Base-by-base conservation (phyloP, 2,888 invertebrate genomes). In the Thalpophila matura region DNA sequence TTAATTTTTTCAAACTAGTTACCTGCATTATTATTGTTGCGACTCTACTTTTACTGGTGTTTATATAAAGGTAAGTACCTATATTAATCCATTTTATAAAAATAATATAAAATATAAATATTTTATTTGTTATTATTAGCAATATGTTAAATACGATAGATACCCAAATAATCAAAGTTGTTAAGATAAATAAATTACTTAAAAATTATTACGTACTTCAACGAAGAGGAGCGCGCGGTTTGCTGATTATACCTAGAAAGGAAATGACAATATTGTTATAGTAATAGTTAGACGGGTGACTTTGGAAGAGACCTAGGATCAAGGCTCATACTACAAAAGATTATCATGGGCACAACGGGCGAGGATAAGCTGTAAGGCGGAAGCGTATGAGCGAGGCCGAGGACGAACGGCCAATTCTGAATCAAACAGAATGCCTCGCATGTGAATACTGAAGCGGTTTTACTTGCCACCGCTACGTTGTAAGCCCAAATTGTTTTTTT, bases 221-320 rank as follows among this genome's bases (percentile, higher is more conserved):
- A 89, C 91, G 93, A 93, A 90, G 94, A 92, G 83, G 93, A 89
- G 89, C 94, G 93, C 90, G 92, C 93, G 90, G 91, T 91, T 92
- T 93, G 94, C 90, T 94, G 94, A 90, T 93, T 94, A 94, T 94
- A 94, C 94, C 94, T 94, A 94, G 94, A 94, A 94, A 93, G 91
- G 92, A 93, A 94, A 94, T 89, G 77, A 91, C 84, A 90, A 86
- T 84, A 85, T 86, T 85, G 88, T 89, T 86, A 88, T 88, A 89
- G 82, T 87, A 85, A 86, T 85, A 84, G 85, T 86, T 83, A 87
- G 84, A 85, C 79, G 81, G 73, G 54, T 74, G 85, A 86, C 85
- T 87, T 86, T 83, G 82, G 81, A 83, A 88, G 90, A 92, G 92
- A 90, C 89, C 91, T 91, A 90, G 91, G 91, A 92, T 90, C 91